Conservation (phyloP, 2,113 vertebrate genomes). For the Gila orcuttii region DNA sequence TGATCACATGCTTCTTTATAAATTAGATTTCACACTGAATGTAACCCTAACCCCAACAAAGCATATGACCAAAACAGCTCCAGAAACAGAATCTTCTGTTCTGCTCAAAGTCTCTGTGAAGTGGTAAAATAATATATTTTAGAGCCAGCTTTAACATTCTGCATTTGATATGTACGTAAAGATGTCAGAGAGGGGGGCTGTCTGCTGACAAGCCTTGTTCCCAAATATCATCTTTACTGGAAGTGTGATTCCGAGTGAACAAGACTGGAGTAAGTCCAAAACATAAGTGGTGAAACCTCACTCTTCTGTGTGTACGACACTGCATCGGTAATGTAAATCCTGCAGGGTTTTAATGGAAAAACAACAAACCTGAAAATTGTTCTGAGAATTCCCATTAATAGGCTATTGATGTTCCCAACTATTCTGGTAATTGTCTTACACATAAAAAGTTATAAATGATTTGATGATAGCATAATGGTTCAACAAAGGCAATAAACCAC, state of each 20-base stretch:
- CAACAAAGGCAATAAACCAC: conserved; percentile 8
- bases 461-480: background rate
- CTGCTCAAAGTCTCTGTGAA: conserved; percentile 18
- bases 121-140: background rate
- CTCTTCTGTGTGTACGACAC: background rate
- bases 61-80: conserved; percentile 45
- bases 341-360: background rate
- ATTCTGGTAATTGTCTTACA: conserved; percentile 9
- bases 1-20: conserved; percentile 54
- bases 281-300: conserved; percentile 12
- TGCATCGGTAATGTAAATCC: background rate
- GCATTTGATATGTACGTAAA: background rate
- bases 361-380: background rate
- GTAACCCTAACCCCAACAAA: conserved; percentile 40
- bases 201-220: conserved; percentile 22
- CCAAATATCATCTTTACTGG: conserved; percentile 12
- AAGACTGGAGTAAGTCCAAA: background rate
- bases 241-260: background rate
- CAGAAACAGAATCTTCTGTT: conserved; percentile 36
- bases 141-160: conserved; percentile 1
- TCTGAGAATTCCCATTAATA: background rate
- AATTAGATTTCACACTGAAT: conserved; percentile 51
- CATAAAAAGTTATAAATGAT: background rate
- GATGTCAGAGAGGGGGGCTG: background rate
- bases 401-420: background rate